Base-by-base conservation (phyloP, 2,888 invertebrate species). In the Cepaea hortensis region DNA sequence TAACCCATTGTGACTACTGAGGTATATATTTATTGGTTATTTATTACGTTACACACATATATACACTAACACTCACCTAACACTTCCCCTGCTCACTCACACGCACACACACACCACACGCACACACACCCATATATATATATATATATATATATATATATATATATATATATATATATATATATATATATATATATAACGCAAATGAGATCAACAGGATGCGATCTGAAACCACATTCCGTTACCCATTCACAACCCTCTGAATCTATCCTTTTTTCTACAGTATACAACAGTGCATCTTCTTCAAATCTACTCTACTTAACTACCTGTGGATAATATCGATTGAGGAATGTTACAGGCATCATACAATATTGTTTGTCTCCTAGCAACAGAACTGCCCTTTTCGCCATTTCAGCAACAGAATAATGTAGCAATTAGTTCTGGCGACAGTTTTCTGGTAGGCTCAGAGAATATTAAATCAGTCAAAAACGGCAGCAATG, bases 371-470 rank as follows among this genome's bases (percentile, higher is more conserved):
- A 13, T 83, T 76, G 0, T 61, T 23, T 76, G 46, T 84, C 50
- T 72, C 76, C 65, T 84, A 84, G 76, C 84, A 84, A 76, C 84
- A 46, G 65, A 76, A 15, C 35, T 72, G 73, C 18, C 15, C 55
- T n/a, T 70, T 70, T 82, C 55, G 50, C 35, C 18, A 62, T 79
- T 77, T 77, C 23, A 23, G 61, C n/a, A 23, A 35, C 61, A 62
- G 46, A 79, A 79, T 79, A 62, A 79, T 62, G 35, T 13, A 55
- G 55, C 61, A 77, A 77, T 77, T 77, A 77, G 50, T 55, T 20
- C 48, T 75, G 15, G 3, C 77, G 61, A 18, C 9, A 62, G 46
- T 75, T 11, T 79, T 9, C 35, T 18, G 15, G 23, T 35, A 35
- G 35, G 61, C 55, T 35, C 23, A 62, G 77, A 55, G 55, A 55